Base-by-base conservation (phyloP, 2,888 invertebrate genomes). In the Parelbella ahira region DNA sequence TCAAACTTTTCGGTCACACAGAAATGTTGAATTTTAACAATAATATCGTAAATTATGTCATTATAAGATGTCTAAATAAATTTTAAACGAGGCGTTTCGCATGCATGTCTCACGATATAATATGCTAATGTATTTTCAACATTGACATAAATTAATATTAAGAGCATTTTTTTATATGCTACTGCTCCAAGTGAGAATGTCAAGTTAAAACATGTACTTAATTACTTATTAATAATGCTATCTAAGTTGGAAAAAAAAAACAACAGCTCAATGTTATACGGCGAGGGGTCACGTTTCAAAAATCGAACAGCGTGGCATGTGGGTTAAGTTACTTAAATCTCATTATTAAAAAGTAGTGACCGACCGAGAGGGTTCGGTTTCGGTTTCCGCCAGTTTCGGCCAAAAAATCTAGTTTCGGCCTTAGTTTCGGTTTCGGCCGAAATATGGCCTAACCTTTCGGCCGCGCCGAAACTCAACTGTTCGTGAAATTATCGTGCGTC, bases 111-210 rank as follows among this genome's bases (percentile, higher is more conserved):
- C 23, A 23, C 15, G 37, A 30, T 44, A 34, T 41, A 37, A 45
- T 45, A 48, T 48, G 51, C 47, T 29, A 52, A 52, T 50, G 10
- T 28, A 29, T 47, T 52, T 52, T 34, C 48, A 38, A 50, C 50
- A 49, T 41, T 44, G 33, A 30, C 46, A 21, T 11, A 34, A 37
- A 37, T 48, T n/a, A 49, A 43, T 51, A 51, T 48, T 50, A 48
- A 51, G 47, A 47, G 28, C 53, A 43, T 33, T 44, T 47, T 29
- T 29, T 15, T 29, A 29, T 28, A 9, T 13, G 13, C 29, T 19
- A 15, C 29, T 32, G 24, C 9, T 44, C 13, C 8, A 12, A 49
- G 30, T 33, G 33, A 28, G 37, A 32, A 32, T 38, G 38, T 43
- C 13, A 33, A 19, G 2, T 4, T 6, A 5, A 9, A 11, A 28